Evolutionary conservation across 2,797 vertebrate species (phyloP), one percentile per base, ranked within the genome.

Genomic region (Scomberomorus guttatus): DNA sequence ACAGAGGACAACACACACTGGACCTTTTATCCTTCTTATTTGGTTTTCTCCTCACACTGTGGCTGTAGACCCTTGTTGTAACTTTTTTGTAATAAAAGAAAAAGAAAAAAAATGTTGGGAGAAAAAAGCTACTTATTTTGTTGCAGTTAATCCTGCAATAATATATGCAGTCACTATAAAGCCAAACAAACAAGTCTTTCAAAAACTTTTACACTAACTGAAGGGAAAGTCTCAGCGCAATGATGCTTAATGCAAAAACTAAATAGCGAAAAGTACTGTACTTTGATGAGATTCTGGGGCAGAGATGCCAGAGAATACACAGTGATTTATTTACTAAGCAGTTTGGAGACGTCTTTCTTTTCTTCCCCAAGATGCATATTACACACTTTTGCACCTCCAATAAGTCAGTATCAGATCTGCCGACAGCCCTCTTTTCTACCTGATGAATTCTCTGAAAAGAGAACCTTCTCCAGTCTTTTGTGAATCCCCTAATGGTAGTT

Each of bases 401-500:
- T 84, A 78, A 81, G 59, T 62, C 61, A 17, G n/a, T 54, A 74
- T 90, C 71, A 90, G 72, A 87, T 82, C 61, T 82, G 78, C 85
- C 76, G 37, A 78, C 46, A 84, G 71, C 52, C 50, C 27, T 82
- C 67, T 82, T 86, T 81, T 81, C 73, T 77, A 82, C 85, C 56
- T 62, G 87, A 82, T 81, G 73, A 87, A 80, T 80, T 62, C 24
- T 89, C 87, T 90, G 72, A 85, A 90, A 84, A 76, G 27, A 82
- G 27, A 89, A 67, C 48, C 84, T 83, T 84, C 67, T 85, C 15
- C 18, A 69, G 71, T 87, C 72, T 87, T 88, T 88, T 86, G 81
- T 87, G 76, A 88, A 82, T 85, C 82, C 84, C 71, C 78, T 74
- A 68, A 85, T 80, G 84, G 69, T 89, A 66, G 71, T 71, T 83